These are phyloP conservation scores for Eristalis intricaria DNA, from an alignment of 2,888 invertebrate species.

Conservation along the genomic window DNA sequence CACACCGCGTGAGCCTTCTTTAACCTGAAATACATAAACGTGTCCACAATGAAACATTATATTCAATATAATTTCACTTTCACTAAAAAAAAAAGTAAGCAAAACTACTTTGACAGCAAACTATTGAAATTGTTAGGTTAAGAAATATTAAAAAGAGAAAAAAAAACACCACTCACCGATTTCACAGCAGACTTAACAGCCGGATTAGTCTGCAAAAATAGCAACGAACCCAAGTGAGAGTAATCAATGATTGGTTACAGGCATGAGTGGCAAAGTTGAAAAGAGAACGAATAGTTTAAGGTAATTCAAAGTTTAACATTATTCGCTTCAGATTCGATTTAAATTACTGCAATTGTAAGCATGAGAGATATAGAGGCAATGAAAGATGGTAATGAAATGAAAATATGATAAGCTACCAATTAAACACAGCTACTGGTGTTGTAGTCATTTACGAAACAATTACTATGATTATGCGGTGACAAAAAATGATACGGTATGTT, in stretches of 20 bases:
- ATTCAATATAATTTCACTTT: background rate
- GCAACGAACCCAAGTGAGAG: conserved; percentile 69
- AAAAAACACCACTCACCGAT: conserved; percentile 88
- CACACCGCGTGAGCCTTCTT: conserved; percentile 88
- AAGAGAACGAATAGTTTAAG: conserved; percentile 35
- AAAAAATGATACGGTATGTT: background rate
- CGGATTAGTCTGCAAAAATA: conserved; percentile 92
- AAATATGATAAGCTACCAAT: conserved; percentile 6
- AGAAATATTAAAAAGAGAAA: conserved; percentile 45
- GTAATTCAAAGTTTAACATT: conserved; percentile 23
- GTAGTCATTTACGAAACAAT: conserved; percentile 7
- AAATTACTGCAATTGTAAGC: conserved; percentile 38
- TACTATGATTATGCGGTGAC: conserved; percentile 4
- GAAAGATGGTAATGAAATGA: conserved; percentile 29
- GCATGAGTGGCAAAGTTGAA: conserved; percentile 51
- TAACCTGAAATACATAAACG: conserved; percentile 82
- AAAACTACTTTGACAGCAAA: conserved; percentile 33
- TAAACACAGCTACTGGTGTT: conserved; percentile 6
- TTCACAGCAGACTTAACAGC: conserved; percentile 96
- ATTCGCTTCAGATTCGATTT: conserved; percentile 16
- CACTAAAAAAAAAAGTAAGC: background rate
- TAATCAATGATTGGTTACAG: conserved; percentile 65
- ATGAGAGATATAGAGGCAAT: conserved; percentile 26
- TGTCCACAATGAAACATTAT: conserved; percentile 78
- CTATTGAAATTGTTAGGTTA: conserved; percentile 39